A percentile compares a stretch with the other conserved stretches of the same genome.
Conservation (phyloP, 2,797 vertebrate species). For the Lithobates pipiens region DNA sequence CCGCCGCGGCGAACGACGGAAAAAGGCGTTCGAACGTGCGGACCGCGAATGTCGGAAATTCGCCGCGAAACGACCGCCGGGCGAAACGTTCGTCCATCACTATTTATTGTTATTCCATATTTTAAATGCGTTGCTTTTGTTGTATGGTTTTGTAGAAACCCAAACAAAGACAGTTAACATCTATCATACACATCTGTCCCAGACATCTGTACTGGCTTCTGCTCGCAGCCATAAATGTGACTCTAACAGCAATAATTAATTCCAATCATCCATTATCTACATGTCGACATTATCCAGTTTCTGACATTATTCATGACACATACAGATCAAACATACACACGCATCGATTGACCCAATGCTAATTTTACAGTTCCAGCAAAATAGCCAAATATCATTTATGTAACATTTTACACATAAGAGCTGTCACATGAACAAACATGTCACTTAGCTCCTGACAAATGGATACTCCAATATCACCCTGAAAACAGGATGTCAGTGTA, state of each 20-base stretch:
- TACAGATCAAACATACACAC: slow-evolving; percentile 44
- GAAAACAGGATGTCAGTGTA: neutral
- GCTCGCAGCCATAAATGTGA: neutral
- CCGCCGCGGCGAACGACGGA: too few relatives aligned
- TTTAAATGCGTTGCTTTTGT: neutral
- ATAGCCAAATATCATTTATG: slow-evolving; percentile 53
- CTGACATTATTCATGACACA: slow-evolving; percentile 49
- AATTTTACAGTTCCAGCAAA: slow-evolving; percentile 46
- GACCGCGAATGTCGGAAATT: too few relatives aligned
- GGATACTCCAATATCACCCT: neutral
- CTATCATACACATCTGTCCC: neutral
- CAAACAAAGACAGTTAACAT: neutral
- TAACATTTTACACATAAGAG: slow-evolving; percentile 23
- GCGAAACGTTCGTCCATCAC: too few relatives aligned
- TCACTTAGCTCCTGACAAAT: slow-evolving; percentile 25
- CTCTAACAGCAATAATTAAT: slow-evolving; percentile 44
- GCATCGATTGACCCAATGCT: slow-evolving; percentile 52
- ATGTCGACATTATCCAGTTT: slow-evolving; percentile 50
- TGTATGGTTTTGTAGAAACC: neutral
- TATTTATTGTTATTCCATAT: neutral
- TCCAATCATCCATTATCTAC: slow-evolving; percentile 55
- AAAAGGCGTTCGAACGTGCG: too few relatives aligned
- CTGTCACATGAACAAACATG: slow-evolving; percentile 48
- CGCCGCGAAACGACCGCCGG: too few relatives aligned
- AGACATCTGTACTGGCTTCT: neutral